phyloP scores from a whole-genome alignment of 2,888 invertebrate species.

The Listrodromus nycthemerus region DNA sequence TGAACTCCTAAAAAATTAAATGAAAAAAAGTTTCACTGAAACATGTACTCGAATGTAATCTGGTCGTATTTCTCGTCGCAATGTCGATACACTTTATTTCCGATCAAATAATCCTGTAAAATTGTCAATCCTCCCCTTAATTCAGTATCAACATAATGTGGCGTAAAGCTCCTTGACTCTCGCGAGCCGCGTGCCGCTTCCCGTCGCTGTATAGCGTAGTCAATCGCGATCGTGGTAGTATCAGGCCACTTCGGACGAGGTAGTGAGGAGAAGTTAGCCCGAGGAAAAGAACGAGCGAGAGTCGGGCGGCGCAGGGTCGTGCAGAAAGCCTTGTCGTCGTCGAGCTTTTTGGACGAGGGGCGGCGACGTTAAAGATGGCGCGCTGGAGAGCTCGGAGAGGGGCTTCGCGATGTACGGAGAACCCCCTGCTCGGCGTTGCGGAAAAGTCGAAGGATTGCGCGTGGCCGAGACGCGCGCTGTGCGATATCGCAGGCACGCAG shows the following conservation, averaged over 20 bases:
- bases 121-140: not conserved
- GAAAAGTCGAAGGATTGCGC: constrained; percentile 64
- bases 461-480: constrained; percentile 47
- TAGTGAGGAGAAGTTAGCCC: constrained; percentile 12
- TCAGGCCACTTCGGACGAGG: constrained; percentile 38
- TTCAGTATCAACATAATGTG: not conserved
- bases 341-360: constrained; percentile 51
- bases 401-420: not conserved
- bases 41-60: no score
- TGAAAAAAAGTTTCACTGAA: no score
- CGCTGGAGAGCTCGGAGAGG: constrained; percentile 32
- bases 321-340: constrained; percentile 11
- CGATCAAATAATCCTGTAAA: no score
- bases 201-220: constrained; percentile 9
- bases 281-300: constrained; percentile 34
- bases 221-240: constrained; percentile 39
- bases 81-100: no score
- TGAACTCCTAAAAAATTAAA: no score
- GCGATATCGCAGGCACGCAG: constrained; percentile 51
- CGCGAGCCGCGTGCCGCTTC: constrained; percentile 14
- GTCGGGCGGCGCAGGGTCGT: not conserved
- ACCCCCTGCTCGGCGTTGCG: constrained; percentile 17
- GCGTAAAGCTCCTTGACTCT: constrained; percentile 24
- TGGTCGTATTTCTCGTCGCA: no score
- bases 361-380: constrained; percentile 68